Conservation (phyloP, 2,797 vertebrate genomes). For the Melanotaenia maccullochi region DNA sequence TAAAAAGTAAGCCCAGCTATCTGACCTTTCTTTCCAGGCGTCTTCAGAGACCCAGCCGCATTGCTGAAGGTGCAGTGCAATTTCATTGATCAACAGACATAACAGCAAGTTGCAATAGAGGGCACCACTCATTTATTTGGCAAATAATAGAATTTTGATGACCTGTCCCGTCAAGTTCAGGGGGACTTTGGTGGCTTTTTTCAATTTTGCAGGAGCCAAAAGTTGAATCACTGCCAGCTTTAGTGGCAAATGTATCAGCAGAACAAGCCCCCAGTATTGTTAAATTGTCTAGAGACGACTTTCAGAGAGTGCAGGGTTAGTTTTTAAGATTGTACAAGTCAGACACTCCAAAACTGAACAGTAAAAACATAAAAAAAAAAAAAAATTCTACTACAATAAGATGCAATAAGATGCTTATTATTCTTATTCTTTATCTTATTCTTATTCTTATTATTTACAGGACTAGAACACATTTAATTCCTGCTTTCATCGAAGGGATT, state of each 20-base stretch:
- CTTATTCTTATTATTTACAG: too few relatives aligned
- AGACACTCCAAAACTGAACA: too few relatives aligned
- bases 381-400: too few relatives aligned
- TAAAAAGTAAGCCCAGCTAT: conserved; percentile 32
- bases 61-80: conserved; percentile 11
- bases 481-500: too few relatives aligned
- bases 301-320: too few relatives aligned
- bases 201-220: conserved; percentile 44
- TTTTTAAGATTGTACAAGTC: too few relatives aligned
- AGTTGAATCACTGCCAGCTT: conserved; percentile 30
- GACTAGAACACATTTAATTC: too few relatives aligned
- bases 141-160: conserved; percentile 36
- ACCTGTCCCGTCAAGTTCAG: conserved; percentile 29
- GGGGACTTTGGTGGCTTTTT: conserved; percentile 33
- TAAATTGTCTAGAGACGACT: neutral
- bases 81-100: conserved; percentile 18
- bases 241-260: conserved; percentile 25
- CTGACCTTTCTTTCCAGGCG: conserved; percentile 43
- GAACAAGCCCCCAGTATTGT: conserved; percentile 8
- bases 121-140: conserved; percentile 33
- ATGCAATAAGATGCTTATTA: neutral
- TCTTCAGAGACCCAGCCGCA: conserved; percentile 11
- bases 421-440: neutral
- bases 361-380: too few relatives aligned
- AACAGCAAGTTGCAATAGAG: conserved; percentile 23